Evolutionary conservation across 2,113 vertebrate species (phyloP).

Genomic region (Salvelinus namaycush): DNA sequence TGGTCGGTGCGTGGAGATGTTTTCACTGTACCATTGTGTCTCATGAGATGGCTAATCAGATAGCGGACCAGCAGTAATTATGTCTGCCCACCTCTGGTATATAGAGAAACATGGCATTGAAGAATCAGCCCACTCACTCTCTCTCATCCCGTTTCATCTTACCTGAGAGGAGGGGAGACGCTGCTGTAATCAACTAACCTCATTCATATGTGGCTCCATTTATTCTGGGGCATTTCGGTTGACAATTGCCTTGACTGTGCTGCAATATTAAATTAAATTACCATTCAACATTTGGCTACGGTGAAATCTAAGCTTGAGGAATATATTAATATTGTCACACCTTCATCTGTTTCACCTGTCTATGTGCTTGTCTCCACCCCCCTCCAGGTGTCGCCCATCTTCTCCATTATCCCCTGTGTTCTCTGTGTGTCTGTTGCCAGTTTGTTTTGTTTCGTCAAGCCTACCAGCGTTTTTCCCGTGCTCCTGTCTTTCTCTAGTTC

Average conservation of each 20-base stretch:
- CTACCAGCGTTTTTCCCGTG: too few species aligned
- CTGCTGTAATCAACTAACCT: conserved; percentile 48
- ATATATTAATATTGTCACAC: conserved; percentile 6
- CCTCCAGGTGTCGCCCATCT: too few species aligned
- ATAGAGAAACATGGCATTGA: conserved; percentile 23
- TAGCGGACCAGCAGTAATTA: conserved; percentile 53
- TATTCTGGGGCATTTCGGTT: conserved; percentile 33
- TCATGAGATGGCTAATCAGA: conserved; percentile 64
- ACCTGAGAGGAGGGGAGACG: neutral
- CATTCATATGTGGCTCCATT: conserved; percentile 34
- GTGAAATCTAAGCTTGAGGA: neutral
- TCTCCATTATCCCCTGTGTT: too few species aligned
- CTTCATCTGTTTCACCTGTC: too few species aligned
- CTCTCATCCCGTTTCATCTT: conserved; percentile 31
- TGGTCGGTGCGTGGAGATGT: conserved; percentile 40
- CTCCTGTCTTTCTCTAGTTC: too few species aligned
- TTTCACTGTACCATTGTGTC: conserved; percentile 35
- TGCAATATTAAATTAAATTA: conserved; percentile 50
- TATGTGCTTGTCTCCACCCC: too few species aligned
- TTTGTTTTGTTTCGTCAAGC: too few species aligned
- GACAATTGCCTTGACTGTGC: conserved; percentile 43
- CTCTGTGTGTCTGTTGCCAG: too few species aligned
- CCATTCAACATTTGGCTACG: conserved; percentile 15
- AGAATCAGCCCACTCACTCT: conserved; percentile 1
- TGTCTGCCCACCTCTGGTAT: conserved; percentile 42